Evolutionary conservation across 2,113 vertebrate species (phyloP), one percentile per base, ranked within the genome.

Genomic region (Coryphaenoides rupestris): DNA sequence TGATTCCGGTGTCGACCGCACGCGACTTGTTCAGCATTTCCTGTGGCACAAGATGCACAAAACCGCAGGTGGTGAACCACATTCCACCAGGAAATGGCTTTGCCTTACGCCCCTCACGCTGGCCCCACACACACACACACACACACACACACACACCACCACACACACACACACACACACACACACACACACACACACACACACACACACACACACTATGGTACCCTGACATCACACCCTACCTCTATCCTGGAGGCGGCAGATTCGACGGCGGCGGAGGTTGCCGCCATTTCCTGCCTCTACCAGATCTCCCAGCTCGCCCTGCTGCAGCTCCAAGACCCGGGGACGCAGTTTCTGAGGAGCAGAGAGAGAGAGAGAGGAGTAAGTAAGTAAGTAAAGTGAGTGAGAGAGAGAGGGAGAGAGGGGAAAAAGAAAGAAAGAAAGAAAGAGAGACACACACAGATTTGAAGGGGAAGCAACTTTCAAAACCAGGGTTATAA

Each of bases 21-120:
- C 95, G 89, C 1, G 96, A 93, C 75, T 98, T 98, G 90, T 92
- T 98, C 73, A 99, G 93, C 94, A 99, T 99, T 86, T 96, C 96
- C 96, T 99, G 87, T 87, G 21, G 52, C n/a, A n/a, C n/a, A n/a
- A 64, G 53, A 40, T 16, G 21, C 62, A 75, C 22, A 77, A 47
- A 60, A 57, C n/a, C 23, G 56, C 47, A 75, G 16, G 60, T 22
- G 58, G 53, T 24, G 53, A 17, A 66, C 50, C 19, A 54, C 19
- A 12, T 19, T 24, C 61, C 60, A 55, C 24, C 2, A 2, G 23
- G 57, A 19, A 55, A 23, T 17, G 3, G 13, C 33, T 40, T 40
- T 40, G 33, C 7, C 9, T 40, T 40, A 40, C 13, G 33, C 33
- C 13, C 33, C 6, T n/a, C 19, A 62, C 68, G 67, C n/a, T 61